Evolutionary conservation across 2,113 vertebrate genomes (phyloP), one percentile per base, ranked within the genome.

Genomic region (Etheostoma cragini): DNA sequence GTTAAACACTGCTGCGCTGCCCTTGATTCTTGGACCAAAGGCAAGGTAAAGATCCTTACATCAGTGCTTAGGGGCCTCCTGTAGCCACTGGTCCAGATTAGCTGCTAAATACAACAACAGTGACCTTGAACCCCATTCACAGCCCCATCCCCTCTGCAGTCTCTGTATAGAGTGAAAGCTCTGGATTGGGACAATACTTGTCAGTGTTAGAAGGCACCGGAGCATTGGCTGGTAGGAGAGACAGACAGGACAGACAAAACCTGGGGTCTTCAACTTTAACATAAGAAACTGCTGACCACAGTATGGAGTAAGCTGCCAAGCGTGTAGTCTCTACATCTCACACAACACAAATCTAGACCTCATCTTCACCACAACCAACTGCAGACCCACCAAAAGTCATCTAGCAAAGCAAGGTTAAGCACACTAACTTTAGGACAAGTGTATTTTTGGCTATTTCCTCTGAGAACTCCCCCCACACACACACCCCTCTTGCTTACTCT

Each of bases 171-270:
- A 87, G 91, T 89, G 83, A 91, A 93, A 93, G 91, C 91, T 93
- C 90, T 80, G 90, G 87, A 88, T 91, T 76, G 69, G 91, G 91
- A 93, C 91, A 93, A 93, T 94, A 93, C 91, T 91, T 91, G 92
- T 94, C 92, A 92, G 92, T 92, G 91, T 91, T 93, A 88, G 83
- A 94, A 94, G 93, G 93, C 93, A 94, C 91, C 90, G 90, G 90
- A 94, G 90, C 91, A 84, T 91, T 81, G 89, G 93, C 93, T 93
- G 93, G 91, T 93, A 83, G 88, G 81, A 89, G 87, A 92, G 86
- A 92, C 88, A 87, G 87, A 93, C 91, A 89, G 88, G 89, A 93
- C 90, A 84, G 86, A 91, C 82, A 78, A 87, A 84, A 91, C 82
- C 90, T 84, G 81, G 87, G 87, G 77, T 87, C 84, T 91, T 88